Percentiles rank a stretch among this genome's conserved stretches.
phyloP scores from a whole-genome alignment of 2,888 invertebrate genomes.

The Aspidiotus destructor region DNA sequence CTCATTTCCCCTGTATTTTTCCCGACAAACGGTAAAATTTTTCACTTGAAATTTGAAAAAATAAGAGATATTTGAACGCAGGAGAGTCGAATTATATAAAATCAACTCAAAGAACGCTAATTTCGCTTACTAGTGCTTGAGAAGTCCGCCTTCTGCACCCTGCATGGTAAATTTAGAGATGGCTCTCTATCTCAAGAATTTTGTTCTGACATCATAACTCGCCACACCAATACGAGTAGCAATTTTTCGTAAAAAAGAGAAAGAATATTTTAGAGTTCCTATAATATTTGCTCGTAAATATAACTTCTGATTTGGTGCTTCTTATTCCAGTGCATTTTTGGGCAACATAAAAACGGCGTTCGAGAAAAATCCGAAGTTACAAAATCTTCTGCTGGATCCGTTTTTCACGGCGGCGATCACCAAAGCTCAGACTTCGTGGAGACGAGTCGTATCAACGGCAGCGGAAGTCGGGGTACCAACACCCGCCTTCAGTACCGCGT shows the following conservation, averaged over 20 bases:
- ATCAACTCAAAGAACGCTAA: no score
- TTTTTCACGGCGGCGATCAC: slow-evolving; percentile 82
- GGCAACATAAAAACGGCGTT: slow-evolving; percentile 90
- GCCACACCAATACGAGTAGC: no score
- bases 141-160: no score
- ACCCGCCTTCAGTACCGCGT: slow-evolving; percentile 84
- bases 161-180: no score
- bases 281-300: neutral
- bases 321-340: slow-evolving; percentile 58
- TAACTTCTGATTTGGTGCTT: neutral
- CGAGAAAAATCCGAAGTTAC: slow-evolving; percentile 72
- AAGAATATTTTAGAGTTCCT: neutral
- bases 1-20: no score
- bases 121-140: no score
- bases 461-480: slow-evolving; percentile 76
- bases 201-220: no score
- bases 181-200: no score
- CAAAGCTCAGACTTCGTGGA: slow-evolving; percentile 71
- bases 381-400: slow-evolving; percentile 80
- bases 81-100: no score
- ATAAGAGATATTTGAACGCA: no score
- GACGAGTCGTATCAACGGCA: slow-evolving; percentile 65
- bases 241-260: neutral
- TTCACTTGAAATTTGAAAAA: no score
- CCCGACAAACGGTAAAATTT: no score